Base-by-base conservation (phyloP, 2,113 vertebrate genomes). In the zebrafish (Danio rerio) region DNA sequence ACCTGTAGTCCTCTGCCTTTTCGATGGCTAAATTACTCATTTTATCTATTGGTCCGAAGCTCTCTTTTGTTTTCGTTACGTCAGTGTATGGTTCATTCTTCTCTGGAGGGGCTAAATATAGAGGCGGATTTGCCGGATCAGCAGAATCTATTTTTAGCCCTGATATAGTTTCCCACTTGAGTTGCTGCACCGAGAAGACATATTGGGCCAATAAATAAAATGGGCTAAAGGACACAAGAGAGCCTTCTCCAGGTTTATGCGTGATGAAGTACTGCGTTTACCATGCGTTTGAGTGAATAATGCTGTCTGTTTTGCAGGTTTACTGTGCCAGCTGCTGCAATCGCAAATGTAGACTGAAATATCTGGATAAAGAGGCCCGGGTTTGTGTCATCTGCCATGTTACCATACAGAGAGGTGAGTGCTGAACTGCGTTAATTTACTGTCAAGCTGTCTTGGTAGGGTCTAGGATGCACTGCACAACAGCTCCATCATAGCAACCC, bases 281-380 rank as follows among this genome's bases (percentile, higher is more conserved):
- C 9, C 47, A 42, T 42, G 20, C 40, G 15, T 80, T 13, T 78
- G 5, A 73, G 20, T 65, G 8, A 81, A 50, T 79, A 55, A 20
- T 61, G 40, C 2, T 43, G n/a, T 71, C 45, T 83, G 86, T 74
- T 88, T 87, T 74, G 56, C 91, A 99, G 98, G 96, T 99, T 5
- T 99, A 96, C 91, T 99, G 98, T 87, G 93, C 94, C 6, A 88
- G 88, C 68, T 99, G 97, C 93, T 99, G 98, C 92, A 98, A 94
- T 90, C 93, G 93, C 74, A 98, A 95, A 88, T 97, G 95, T 90
- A 96, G 96, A 86, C 93, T 99, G 4, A 95, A 95, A 7, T 99
- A 98, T 87, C 85, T 98, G 92, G 97, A 98, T 58, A 99, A 98
- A 86, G 98, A 99, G 92, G 97, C 97, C 80, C 95, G 97, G 81